These are phyloP conservation scores for Morbakka virulenta DNA, from an alignment of 30 jellyfish, hydroid and myxozoan genomes.

Conservation along the genomic window DNA sequence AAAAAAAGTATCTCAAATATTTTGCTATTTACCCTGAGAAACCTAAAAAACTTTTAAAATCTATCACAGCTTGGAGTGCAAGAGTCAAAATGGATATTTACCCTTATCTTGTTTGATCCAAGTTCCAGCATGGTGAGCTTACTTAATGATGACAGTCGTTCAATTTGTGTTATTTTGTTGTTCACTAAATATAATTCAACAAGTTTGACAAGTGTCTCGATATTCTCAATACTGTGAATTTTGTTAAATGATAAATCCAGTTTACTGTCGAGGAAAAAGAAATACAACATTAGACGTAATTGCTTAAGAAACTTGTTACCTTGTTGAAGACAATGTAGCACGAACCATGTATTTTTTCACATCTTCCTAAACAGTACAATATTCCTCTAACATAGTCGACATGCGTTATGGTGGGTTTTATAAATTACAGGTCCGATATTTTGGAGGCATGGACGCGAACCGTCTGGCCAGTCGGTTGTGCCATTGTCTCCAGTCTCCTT, in stretches of 20 bases:
- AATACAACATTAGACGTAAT: background rate
- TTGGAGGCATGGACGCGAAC: too few relatives aligned
- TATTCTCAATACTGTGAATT: slow-evolving; percentile 60
- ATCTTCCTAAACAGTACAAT: too few relatives aligned
- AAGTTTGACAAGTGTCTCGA: slow-evolving; percentile 57
- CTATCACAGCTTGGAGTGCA: too few relatives aligned
- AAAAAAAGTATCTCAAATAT: too few relatives aligned
- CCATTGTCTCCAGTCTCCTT: too few relatives aligned
- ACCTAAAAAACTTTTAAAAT: too few relatives aligned
- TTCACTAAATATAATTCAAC: slow-evolving; percentile 55
- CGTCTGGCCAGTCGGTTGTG: too few relatives aligned
- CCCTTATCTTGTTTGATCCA: slow-evolving; percentile 91
- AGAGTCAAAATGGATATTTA: too few relatives aligned
- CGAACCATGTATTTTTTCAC: background rate
- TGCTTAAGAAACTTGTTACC: background rate
- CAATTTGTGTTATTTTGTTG: slow-evolving; percentile 70
- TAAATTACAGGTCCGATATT: too few relatives aligned
- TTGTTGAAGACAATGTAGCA: background rate
- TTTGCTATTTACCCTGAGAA: too few relatives aligned
- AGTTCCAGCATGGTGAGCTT: slow-evolving; percentile 89
- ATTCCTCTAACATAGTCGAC: too few relatives aligned
- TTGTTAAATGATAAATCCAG: slow-evolving; percentile 86
- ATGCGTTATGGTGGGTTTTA: too few relatives aligned
- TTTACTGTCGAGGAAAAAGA: slow-evolving; percentile 23
- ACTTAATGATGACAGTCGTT: slow-evolving; percentile 52